Conservation (phyloP, 1,140 invertebrate genomes). For the Holotrichia oblita region DNA sequence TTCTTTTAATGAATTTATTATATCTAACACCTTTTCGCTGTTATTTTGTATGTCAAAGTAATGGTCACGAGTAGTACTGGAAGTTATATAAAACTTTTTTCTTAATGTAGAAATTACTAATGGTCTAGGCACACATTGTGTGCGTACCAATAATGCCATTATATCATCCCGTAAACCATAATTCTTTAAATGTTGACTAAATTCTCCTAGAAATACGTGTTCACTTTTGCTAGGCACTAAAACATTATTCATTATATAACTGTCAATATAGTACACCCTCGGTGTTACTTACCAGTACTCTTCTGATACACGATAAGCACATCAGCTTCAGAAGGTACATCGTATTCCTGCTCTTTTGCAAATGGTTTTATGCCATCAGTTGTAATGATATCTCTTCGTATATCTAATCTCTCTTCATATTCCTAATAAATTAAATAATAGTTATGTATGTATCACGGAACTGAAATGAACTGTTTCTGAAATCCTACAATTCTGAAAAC, state of each 20-base stretch:
- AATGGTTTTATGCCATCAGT: not conserved
- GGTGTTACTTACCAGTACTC: not conserved
- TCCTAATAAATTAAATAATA: not conserved
- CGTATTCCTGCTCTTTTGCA: not conserved
- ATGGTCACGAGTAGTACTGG: not conserved
- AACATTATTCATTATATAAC: too few species aligned
- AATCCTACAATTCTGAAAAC: too few species aligned
- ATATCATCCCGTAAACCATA: not conserved
- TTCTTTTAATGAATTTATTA: not conserved
- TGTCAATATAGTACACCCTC: too few species aligned
- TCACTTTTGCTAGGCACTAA: too few species aligned
- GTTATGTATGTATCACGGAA: too few species aligned
- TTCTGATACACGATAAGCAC: conserved; percentile 39
- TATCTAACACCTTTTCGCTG: not conserved
- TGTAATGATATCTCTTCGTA: too few species aligned
- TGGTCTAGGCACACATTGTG: not conserved
- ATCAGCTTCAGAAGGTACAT: conserved; percentile 42
- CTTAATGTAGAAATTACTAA: not conserved
- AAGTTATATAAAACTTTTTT: not conserved
- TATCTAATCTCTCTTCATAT: not conserved
- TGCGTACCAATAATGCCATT: not conserved
- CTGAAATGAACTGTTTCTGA: too few species aligned
- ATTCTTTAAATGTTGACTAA: not conserved
- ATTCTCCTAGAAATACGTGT: not conserved
- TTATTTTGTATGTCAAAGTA: not conserved